Evolutionary conservation across 2,113 vertebrate genomes (phyloP).

Genomic region (Globicephala melas): DNA sequence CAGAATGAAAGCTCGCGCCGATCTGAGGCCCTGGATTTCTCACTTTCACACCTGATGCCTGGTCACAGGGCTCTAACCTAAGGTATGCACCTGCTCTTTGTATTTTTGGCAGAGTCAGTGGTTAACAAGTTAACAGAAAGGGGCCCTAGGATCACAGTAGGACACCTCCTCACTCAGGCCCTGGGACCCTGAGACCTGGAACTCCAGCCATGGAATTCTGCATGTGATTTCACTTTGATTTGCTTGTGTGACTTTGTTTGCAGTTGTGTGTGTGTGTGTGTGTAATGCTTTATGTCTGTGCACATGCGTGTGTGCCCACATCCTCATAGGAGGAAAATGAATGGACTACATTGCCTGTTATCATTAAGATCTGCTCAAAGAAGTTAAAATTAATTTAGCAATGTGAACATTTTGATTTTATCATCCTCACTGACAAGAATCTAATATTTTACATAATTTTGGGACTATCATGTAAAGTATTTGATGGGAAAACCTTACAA

Average conservation of each 20-base stretch:
- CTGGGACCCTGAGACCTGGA: not conserved
- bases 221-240: not conserved
- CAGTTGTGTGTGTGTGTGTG: not conserved
- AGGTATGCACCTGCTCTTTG: accelerated
- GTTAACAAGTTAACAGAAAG: not conserved
- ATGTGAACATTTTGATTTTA: not conserved
- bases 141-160: not conserved
- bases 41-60: too few species aligned
- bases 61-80: not conserved
- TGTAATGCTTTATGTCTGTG: not conserved
- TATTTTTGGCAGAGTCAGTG: not conserved
- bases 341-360: not conserved
- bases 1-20: not conserved
- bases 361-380: not conserved
- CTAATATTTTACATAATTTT: not conserved
- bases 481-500: not conserved
- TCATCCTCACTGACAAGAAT: not conserved
- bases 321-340: not conserved
- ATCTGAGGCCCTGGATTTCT: not conserved
- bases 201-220: too few species aligned
- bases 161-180: accelerated
- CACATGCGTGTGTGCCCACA: accelerated
- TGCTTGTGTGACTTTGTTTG: not conserved
- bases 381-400: not conserved
- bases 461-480: not conserved